These are phyloP conservation scores for Excalfactoria chinensis DNA, from an alignment of 2,113 vertebrate genomes.

Conservation along the genomic window DNA sequence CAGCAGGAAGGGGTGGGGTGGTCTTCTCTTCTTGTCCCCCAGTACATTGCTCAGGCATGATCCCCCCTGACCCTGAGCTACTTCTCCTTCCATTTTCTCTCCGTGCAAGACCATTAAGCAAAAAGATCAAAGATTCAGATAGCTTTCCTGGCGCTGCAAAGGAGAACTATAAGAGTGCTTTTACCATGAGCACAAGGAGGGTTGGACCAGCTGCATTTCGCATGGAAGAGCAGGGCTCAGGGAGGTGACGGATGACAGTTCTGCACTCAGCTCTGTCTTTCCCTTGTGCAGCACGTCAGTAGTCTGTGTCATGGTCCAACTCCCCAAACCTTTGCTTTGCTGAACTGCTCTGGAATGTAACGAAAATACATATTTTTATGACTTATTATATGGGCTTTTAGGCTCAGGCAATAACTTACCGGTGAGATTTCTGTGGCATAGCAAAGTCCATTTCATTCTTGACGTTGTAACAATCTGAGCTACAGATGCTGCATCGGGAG, in stretches of 20 bases:
- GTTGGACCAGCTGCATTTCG: not conserved
- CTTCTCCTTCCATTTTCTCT: not conserved
- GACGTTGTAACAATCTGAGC: not conserved
- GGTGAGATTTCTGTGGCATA: not conserved
- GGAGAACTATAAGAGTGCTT: not conserved
- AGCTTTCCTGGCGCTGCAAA: not conserved
- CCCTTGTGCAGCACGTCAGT: accelerated
- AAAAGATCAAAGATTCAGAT: not conserved
- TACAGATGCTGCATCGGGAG: not conserved
- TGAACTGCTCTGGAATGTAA: not conserved
- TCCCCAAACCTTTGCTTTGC: not conserved
- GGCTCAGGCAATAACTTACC: not conserved
- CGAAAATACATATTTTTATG: not conserved
- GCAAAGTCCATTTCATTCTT: not conserved
- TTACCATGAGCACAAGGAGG: not conserved
- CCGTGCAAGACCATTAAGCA: not conserved
- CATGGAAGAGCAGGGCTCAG: not conserved
- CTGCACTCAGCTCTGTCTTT: not conserved
- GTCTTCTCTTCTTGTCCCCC: not conserved
- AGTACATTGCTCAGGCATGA: accelerated
- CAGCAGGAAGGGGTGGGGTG: not conserved
- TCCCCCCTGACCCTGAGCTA: accelerated
- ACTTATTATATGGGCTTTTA: not conserved
- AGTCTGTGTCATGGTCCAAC: not conserved
- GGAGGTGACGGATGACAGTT: not conserved